These are phyloP conservation scores for Coryphaenoides rupestris DNA, from an alignment of 2,113 vertebrate species.

Conservation along the genomic window DNA sequence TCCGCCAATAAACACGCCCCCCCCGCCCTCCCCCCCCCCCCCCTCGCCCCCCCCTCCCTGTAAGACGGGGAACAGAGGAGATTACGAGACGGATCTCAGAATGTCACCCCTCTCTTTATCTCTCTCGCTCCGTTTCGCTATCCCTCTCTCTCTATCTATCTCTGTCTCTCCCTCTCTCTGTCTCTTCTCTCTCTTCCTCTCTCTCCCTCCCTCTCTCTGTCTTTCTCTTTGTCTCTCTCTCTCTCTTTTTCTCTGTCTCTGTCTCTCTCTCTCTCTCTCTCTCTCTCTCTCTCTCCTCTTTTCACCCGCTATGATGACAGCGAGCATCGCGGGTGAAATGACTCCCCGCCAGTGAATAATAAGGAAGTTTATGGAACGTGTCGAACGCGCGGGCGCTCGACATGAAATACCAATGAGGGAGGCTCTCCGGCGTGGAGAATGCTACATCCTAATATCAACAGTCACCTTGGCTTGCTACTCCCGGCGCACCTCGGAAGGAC, in stretches of 20 bases:
- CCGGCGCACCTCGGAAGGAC: constrained; percentile 53
- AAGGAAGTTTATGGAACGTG: constrained; percentile 74
- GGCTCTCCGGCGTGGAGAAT: constrained; percentile 54
- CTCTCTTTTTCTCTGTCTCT: constrained; percentile 4
- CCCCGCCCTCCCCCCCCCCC: no score
- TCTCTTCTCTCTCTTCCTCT: constrained; percentile 8
- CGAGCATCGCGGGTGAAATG: constrained; percentile 55
- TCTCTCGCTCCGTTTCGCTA: constrained; percentile 11
- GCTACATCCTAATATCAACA: constrained; percentile 72
- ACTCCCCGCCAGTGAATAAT: constrained; percentile 71
- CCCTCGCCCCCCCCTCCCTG: no score
- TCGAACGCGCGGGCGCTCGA: constrained; percentile 63
- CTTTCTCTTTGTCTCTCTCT: constrained; percentile 11
- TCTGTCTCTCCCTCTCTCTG: constrained; percentile 17
- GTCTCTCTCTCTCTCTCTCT: neutral
- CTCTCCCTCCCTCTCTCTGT: constrained; percentile 15
- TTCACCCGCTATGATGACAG: constrained; percentile 27
- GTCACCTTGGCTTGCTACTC: constrained; percentile 65
- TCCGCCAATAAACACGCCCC: constrained; percentile 59
- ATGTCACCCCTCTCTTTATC: constrained; percentile 33
- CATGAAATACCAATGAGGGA: constrained; percentile 71
- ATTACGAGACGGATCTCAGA: constrained; percentile 58
- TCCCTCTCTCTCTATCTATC: constrained; percentile 13
- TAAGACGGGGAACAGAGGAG: constrained; percentile 45
- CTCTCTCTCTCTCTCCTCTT: constrained; percentile 15